Base-by-base conservation (phyloP, 1,140 invertebrate genomes). In the Fragariocoptes setiger region DNA sequence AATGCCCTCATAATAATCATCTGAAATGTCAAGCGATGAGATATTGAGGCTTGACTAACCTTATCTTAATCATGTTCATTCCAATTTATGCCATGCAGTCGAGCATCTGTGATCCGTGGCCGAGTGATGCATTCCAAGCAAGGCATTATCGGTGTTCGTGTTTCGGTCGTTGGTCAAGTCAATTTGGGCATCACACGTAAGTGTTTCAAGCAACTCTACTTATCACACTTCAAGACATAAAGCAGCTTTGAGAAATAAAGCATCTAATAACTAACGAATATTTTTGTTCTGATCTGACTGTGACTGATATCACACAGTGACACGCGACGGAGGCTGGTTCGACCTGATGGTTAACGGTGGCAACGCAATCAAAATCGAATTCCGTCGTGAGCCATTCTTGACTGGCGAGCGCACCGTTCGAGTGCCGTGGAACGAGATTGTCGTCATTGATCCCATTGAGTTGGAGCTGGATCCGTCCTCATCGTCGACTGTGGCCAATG, bases 311-410 rank as follows among this genome's bases (percentile, higher is more conserved):
- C n/a, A n/a, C n/a, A n/a, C n/a, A n/a, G n/a, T 47, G n/a, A 47
- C 40, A n/a, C 46, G 46, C 14, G 44, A 46, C 16, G 41, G 31
- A 35, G 48, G 48, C 16, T 46, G 86, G 74, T 97, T 94, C 65
- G 88, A 95, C 62, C 73, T 97, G 35, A 61, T 97, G 49, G 86
- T 97, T 20, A 95, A 97, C 61, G 90, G 90, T 16, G 88, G 90
- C 39, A 83, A 86, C n/a, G 83, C 85, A 4, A 79, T 95, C 14
- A 92, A 79, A 15, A 63, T 97, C 44, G 79, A 92, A 58, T 92
- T 97, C 61, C 77, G 82, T 56, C 63, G 80, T 42, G 79, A 72
- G 37, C 80, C 79, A n/a, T 86, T 85, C 62, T 69, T 70, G 50
- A 74, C 48, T 3, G 44, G 47, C 37, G 46, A 52, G 20, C 68